phyloP scores from a whole-genome alignment of 2,113 vertebrate species.

The Dromiciops gliroides region DNA sequence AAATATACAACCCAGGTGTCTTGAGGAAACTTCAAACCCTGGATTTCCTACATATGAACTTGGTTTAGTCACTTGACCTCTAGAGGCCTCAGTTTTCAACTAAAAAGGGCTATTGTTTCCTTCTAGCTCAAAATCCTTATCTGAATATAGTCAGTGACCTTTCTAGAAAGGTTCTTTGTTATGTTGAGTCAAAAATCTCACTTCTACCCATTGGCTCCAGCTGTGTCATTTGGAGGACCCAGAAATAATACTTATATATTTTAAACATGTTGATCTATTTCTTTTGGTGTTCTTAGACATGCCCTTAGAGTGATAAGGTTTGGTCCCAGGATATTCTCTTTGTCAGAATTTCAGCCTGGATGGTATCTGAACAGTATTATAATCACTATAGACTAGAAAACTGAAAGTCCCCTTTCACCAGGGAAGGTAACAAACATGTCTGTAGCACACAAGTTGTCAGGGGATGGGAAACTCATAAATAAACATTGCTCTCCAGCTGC shows the following conservation, averaged over 20 bases:
- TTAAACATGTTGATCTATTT: background rate
- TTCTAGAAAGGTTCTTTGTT: background rate
- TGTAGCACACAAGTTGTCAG: background rate
- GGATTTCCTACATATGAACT: background rate
- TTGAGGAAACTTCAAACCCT: background rate
- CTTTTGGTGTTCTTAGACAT: background rate
- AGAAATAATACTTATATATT: background rate
- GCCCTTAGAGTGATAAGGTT: background rate
- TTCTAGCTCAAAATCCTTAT: background rate
- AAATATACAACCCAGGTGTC: background rate
- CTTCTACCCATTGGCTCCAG: background rate
- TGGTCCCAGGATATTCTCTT: background rate
- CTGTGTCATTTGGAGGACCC: background rate
- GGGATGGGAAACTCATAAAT: background rate
- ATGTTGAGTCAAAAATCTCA: background rate
- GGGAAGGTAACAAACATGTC: background rate
- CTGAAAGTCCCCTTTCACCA: background rate
- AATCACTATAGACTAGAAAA: background rate
- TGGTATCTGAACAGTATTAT: background rate
- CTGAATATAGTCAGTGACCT: background rate
- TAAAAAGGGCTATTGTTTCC: too few relatives aligned
- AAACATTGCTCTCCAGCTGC: background rate
- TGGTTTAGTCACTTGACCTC: background rate
- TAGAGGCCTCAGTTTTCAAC: background rate
- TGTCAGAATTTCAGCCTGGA: background rate